These are phyloP conservation scores for Coelogynopora nodosa DNA, from an alignment of 2,888 invertebrate genomes.

Conservation along the genomic window DNA sequence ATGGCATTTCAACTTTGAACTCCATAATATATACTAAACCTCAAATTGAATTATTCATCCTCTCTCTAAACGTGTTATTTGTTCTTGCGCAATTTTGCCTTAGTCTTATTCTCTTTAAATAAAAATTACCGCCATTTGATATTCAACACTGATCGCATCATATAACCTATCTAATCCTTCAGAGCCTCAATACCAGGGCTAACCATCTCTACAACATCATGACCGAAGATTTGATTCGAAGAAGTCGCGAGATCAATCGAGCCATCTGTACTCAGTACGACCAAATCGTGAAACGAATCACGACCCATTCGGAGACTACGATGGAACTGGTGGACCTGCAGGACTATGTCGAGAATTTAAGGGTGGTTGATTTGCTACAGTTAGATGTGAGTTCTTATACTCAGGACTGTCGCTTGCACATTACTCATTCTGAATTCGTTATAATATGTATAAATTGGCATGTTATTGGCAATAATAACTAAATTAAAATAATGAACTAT, in stretches of 20 bases:
- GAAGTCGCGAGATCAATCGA: slow-evolving; percentile 57
- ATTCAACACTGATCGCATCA: background rate
- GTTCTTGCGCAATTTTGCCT: too few relatives aligned
- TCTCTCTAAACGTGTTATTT: too few relatives aligned
- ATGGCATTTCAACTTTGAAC: background rate
- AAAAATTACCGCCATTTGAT: too few relatives aligned
- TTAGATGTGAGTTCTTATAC: slow-evolving; percentile 54
- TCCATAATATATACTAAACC: too few relatives aligned
- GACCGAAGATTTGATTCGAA: slow-evolving; percentile 54
- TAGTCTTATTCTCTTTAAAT: too few relatives aligned
- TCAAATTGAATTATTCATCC: too few relatives aligned
- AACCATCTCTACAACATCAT: slow-evolving; percentile 53
- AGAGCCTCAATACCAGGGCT: slow-evolving; percentile 50
- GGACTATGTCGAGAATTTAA: slow-evolving; percentile 58
- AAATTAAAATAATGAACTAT: too few relatives aligned
- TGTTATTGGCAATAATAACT: too few relatives aligned
- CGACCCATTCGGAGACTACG: slow-evolving; percentile 56
- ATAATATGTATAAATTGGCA: too few relatives aligned
- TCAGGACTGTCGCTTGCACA: too few relatives aligned
- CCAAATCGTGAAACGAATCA: slow-evolving; percentile 56
- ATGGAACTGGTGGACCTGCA: slow-evolving; percentile 57
- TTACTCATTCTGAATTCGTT: too few relatives aligned
- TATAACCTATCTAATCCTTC: background rate
- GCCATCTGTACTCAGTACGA: slow-evolving; percentile 59
- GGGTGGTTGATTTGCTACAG: slow-evolving; percentile 54